phyloP scores from a whole-genome alignment of 64 coral and sea anemone species.

The Montipora foliosa region DNA sequence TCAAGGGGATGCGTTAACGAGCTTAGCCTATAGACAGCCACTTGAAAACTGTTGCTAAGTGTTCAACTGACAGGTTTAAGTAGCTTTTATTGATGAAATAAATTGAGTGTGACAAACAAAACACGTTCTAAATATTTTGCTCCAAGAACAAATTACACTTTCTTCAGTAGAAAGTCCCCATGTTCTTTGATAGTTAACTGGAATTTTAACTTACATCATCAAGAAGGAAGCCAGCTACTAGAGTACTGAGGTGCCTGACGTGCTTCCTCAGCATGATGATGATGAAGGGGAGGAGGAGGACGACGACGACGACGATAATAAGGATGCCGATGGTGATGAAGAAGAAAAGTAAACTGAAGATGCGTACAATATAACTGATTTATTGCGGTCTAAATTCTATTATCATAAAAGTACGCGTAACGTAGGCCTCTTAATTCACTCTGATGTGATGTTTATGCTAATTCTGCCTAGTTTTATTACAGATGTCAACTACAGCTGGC shows the following conservation, averaged over 20 bases:
- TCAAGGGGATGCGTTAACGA: constrained; percentile 26
- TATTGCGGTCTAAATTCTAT: neutral
- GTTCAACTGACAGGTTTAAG: neutral
- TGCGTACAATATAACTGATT: neutral
- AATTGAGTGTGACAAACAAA: neutral
- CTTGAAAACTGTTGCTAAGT: neutral
- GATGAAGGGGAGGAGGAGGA: no score
- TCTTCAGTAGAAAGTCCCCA: no score
- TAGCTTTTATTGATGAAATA: neutral
- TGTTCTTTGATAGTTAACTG: no score
- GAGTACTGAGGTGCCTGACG: no score
- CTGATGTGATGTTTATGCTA: neutral
- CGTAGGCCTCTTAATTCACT: neutral
- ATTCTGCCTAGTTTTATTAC: neutral
- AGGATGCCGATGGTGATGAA: no score
- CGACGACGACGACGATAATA: no score
- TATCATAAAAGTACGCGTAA: no score
- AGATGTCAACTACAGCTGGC: constrained; percentile 52
- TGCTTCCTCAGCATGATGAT: no score
- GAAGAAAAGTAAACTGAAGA: no score
- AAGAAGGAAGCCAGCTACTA: no score
- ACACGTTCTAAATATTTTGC: neutral
- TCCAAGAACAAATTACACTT: neutral
- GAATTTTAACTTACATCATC: no score
- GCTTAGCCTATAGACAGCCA: neutral